These are phyloP conservation scores for Penaeus vannamei DNA, from an alignment of 1,140 invertebrate genomes.

Conservation along the genomic window DNA sequence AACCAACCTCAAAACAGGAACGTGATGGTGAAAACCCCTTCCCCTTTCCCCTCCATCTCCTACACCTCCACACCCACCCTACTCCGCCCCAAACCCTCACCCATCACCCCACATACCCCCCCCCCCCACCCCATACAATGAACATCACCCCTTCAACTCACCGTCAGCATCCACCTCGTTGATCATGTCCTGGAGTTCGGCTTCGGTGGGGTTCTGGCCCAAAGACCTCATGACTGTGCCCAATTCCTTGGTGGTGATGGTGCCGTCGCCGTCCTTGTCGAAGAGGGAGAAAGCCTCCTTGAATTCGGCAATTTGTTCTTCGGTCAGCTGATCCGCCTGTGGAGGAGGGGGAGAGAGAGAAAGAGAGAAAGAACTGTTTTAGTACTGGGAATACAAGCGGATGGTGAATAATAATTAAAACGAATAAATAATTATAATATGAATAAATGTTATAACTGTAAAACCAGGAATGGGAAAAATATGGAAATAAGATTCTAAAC, in stretches of 20 bases:
- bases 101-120: too few species aligned
- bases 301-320: slow-evolving; percentile 99
- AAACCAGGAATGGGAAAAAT: not conserved
- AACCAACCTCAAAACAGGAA: too few species aligned
- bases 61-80: too few species aligned
- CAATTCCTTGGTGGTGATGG: slow-evolving; percentile 99
- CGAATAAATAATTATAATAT: not conserved
- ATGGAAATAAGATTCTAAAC: not conserved
- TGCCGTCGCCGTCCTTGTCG: slow-evolving; percentile 99
- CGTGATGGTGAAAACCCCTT: too few species aligned
- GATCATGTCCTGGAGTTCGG: slow-evolving; percentile 99
- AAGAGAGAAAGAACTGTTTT: not conserved
- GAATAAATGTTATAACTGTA: not conserved
- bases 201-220: slow-evolving; percentile 99
- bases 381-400: not conserved
- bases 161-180: slow-evolving; percentile 99
- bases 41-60: too few species aligned
- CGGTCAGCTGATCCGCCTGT: slow-evolving; percentile 96
- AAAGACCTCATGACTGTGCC: slow-evolving; percentile 99
- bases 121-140: too few species aligned
- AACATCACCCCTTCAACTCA: slow-evolving; percentile 74
- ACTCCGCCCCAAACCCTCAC: too few species aligned
- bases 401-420: not conserved
- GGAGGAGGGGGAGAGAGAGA: slow-evolving; percentile 68
- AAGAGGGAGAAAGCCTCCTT: slow-evolving; percentile 99